Base-by-base conservation (phyloP, 2,888 invertebrate species). In the Drosophila nr. perissopoda region DNA sequence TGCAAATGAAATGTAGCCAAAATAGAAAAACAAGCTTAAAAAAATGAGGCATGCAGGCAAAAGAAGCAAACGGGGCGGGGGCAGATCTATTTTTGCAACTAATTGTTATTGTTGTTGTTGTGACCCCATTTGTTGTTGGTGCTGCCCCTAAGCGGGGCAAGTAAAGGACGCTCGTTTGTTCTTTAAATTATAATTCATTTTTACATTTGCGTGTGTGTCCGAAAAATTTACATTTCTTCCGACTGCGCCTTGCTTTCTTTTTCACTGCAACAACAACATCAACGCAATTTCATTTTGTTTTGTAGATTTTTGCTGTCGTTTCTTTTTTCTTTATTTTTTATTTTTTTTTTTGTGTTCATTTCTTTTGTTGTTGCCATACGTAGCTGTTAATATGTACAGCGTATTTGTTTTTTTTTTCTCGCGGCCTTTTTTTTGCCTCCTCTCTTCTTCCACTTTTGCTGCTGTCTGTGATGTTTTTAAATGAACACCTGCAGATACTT, bases 401-500 rank as follows among this genome's bases (percentile, higher is more conserved):
- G 57, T 57, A 57, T 57, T 16, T 40, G 29, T 57, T 74, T 82
- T 72, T 74, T 75, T 81, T 79, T 73, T 83, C 79, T 84, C 87
- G 84, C 82, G 86, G 83, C 82, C 77, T 82, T 84, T 88, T 84
- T 77, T 54, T 75, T 71, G 49, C 59, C 66, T 62, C 73, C 64
- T 62, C 56, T 77, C 79, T 72, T 76, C 76, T 78, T 76, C 76
- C 62, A 72, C 72, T 75, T 70, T 80, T 79, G 76, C 56, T 79
- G 79, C 75, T 84, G 81, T 81, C 80, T 89, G 88, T 83, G 89
- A 86, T 91, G 91, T 91, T 88, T 88, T 88, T 91, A 91, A 91
- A 82, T 92, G 93, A 92, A 92, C 92, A 92, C 92, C 92, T 92
- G 92, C 92, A 92, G 92, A 92, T 92, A 92, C 92, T 92, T 92